phyloP scores from a whole-genome alignment of 2,888 invertebrate species.

The Julus scanicus region DNA sequence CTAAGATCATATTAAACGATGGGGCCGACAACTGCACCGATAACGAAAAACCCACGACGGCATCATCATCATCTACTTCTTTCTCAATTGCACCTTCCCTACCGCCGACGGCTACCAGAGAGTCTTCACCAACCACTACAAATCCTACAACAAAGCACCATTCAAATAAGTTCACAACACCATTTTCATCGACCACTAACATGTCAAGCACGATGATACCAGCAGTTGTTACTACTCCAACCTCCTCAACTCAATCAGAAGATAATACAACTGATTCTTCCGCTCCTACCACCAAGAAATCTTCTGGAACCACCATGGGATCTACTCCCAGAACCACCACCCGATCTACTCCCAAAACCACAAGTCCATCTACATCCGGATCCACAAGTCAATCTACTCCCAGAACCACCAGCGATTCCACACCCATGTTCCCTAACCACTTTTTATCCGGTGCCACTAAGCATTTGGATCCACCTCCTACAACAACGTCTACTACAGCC shows the following conservation, averaged over 20 bases:
- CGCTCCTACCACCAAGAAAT: not conserved
- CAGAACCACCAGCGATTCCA: not conserved
- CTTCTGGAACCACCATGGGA: not conserved
- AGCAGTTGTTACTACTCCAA: not conserved
- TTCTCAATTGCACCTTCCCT: not conserved
- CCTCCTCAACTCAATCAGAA: not conserved
- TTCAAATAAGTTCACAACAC: not conserved
- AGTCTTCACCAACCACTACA: not conserved
- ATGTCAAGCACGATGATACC: not conserved
- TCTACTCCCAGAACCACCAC: not conserved
- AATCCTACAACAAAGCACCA: not conserved
- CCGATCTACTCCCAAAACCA: not conserved
- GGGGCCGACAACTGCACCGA: not conserved
- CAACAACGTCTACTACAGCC: too few species aligned
- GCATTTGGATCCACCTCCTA: not conserved
- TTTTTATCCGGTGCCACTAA: not conserved
- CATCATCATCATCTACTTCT: not conserved
- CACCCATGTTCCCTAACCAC: not conserved
- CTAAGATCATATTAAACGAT: not conserved
- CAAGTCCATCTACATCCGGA: not conserved
- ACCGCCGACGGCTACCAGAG: not conserved
- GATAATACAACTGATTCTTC: not conserved
- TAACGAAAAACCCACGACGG: not conserved
- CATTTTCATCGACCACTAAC: not conserved
- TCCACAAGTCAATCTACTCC: slow-evolving; percentile 3